Conservation (phyloP, 2,797 vertebrate species). For the Microcaecilia unicolor region DNA sequence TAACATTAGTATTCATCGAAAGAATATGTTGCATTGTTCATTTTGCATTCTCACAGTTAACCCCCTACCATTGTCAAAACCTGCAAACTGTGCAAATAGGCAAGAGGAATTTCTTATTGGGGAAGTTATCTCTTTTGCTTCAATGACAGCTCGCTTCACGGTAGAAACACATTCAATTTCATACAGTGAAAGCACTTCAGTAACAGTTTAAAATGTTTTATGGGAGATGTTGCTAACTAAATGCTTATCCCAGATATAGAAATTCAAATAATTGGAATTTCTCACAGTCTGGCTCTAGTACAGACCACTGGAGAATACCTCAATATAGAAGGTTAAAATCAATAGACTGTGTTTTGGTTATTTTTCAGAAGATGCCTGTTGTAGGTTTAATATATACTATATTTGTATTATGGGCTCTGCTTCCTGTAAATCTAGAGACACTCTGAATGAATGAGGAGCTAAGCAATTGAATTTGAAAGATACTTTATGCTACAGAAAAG, state of each 20-base stretch:
- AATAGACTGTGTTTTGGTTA: slow-evolving; percentile 49
- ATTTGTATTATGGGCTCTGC: slow-evolving; percentile 46
- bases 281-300: slow-evolving; percentile 37
- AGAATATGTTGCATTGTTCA: not conserved
- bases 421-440: slow-evolving; percentile 51
- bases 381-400: slow-evolving; percentile 51
- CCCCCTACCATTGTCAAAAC: slow-evolving; percentile 9
- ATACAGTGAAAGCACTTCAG: slow-evolving; percentile 37
- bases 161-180: slow-evolving; percentile 24
- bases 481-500: slow-evolving; percentile 64
- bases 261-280: slow-evolving; percentile 59
- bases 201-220: slow-evolving; percentile 44
- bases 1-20: not conserved
- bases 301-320: slow-evolving; percentile 42
- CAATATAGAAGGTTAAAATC: slow-evolving; percentile 56
- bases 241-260: slow-evolving; percentile 46
- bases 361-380: slow-evolving; percentile 49
- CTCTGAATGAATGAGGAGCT: slow-evolving; percentile 56
- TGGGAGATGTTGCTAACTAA: slow-evolving; percentile 54
- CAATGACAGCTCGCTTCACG: not conserved
- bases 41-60: slow-evolving; percentile 4
- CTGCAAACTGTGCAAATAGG: slow-evolving; percentile 17
- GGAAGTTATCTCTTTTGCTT: slow-evolving; percentile 16
- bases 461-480: slow-evolving; percentile 69
- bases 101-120: slow-evolving; percentile 27